Evolutionary conservation across 1,140 invertebrate species (phyloP), one percentile per base, ranked within the genome.

Genomic region (Trissolcus basalis): DNA sequence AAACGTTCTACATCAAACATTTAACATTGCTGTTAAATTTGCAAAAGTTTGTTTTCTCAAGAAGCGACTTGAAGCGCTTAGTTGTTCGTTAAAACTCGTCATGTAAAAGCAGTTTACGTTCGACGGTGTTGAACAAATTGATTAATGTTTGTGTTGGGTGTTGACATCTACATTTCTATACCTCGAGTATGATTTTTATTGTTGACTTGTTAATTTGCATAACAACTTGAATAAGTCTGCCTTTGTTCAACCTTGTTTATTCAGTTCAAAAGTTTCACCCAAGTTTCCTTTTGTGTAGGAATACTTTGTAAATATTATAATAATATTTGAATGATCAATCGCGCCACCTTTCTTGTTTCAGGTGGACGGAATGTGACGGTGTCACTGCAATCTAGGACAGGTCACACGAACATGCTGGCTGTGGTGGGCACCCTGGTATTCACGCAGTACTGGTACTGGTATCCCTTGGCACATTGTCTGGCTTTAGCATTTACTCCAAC

Each of bases 371-470:
- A 99, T 87, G 96, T 98, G 7, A 99, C 98, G 0, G 93, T 99
- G 2, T 96, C 96, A 0, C 89, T 99, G 7, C 96, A 98, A 81
- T 98, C 98, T 4, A 92, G 98, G 36, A 99, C 97, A 41, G 98
- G 98, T 0, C 98, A 99, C 85, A 98, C 96, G 48, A 98, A 99
- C 87, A 96, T 99, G 93, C 90, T 97, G 49, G 96, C 97, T 1
- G 97, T 99, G 3, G 98, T 99, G 0, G 98, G 98, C n/a, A 95
- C 98, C 86, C 86, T 99, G 43, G 95, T 99, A 0, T 99, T 99
- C 87, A 97, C 97, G 0, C 98, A 99, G 85, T 99, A 99, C 86
- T 99, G 98, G 98, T 99, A 99, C 86, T 99, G 98, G 98, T 99
- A 98, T 91, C 98, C 98, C 0, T 89, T 99, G 49, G 94, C 97